Percentiles rank a stretch among this genome's conserved stretches.
Evolutionary conservation across 2,797 vertebrate genomes (phyloP).

Genomic region (Diceros bicornis): DNA sequence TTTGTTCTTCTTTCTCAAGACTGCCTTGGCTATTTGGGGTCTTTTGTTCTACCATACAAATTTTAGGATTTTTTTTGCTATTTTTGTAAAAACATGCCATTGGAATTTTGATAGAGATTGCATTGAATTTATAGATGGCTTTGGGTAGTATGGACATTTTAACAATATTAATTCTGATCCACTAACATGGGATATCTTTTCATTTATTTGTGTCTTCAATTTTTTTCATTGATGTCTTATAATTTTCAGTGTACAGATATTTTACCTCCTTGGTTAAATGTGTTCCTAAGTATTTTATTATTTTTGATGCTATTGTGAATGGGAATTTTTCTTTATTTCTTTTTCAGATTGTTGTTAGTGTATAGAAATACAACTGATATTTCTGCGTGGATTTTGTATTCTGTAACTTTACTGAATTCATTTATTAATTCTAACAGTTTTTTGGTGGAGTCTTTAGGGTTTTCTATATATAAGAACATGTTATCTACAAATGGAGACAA

Average conservation of each 20-base stretch:
- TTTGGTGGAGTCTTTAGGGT: not conserved
- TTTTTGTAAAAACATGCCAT: not conserved
- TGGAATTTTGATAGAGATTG: not conserved
- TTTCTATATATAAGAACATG: not conserved
- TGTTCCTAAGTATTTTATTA: not conserved
- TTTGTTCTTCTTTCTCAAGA: constrained; percentile 4
- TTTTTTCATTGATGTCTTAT: not conserved
- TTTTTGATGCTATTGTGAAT: not conserved
- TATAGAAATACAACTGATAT: not conserved
- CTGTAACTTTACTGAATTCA: not conserved
- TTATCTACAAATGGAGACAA: not conserved
- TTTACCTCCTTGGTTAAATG: not conserved
- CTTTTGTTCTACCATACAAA: not conserved
- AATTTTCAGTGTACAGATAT: not conserved
- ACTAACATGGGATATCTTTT: not conserved
- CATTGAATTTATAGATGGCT: not conserved
- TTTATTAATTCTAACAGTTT: not conserved
- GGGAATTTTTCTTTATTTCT: not conserved
- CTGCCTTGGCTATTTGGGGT: not conserved
- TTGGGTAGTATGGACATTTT: not conserved
- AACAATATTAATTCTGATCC: not conserved
- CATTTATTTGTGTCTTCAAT: not conserved
- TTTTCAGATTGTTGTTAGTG: not conserved
- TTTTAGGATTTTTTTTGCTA: not conserved
- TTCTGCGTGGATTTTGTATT: not conserved